Evolutionary conservation across 2,888 invertebrate genomes (phyloP).

Genomic region (Mimumesa dahlbomi): DNA sequence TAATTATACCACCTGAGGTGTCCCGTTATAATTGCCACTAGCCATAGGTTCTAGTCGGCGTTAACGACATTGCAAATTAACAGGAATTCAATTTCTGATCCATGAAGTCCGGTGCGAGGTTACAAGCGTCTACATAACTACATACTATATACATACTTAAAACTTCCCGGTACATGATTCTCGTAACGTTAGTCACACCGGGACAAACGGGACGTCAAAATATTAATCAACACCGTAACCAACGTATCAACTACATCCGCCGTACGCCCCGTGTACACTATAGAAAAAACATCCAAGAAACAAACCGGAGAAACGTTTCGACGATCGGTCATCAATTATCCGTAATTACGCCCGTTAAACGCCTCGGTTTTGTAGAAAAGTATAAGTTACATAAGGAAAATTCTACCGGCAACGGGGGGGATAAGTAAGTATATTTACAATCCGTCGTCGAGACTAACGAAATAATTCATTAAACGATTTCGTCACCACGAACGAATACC

Average conservation of each 20-base stretch:
- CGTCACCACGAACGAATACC: neutral
- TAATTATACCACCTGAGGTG: slow-evolving; percentile 58
- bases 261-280: too few relatives aligned
- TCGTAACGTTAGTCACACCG: too few relatives aligned
- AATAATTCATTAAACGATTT: neutral
- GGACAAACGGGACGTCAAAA: too few relatives aligned
- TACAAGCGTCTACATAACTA: too few relatives aligned
- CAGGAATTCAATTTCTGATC: slow-evolving; percentile 59
- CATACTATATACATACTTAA: too few relatives aligned
- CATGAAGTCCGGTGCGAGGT: slow-evolving; percentile 17
- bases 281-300: too few relatives aligned
- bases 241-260: neutral
- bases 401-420: neutral
- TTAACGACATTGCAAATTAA: slow-evolving; percentile 66
- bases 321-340: too few relatives aligned
- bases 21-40: slow-evolving; percentile 64
- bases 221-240: too few relatives aligned
- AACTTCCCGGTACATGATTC: neutral
- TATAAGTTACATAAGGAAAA: too few relatives aligned
- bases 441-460: neutral
- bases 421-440: neutral
- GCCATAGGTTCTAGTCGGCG: slow-evolving; percentile 40
- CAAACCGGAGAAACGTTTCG: too few relatives aligned
- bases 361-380: too few relatives aligned
- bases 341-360: too few relatives aligned